A percentile compares a stretch with the other conserved stretches of the same genome.
Evolutionary conservation across 2,113 vertebrate species (phyloP).

Genomic region (Tylochromis polylepis): DNA sequence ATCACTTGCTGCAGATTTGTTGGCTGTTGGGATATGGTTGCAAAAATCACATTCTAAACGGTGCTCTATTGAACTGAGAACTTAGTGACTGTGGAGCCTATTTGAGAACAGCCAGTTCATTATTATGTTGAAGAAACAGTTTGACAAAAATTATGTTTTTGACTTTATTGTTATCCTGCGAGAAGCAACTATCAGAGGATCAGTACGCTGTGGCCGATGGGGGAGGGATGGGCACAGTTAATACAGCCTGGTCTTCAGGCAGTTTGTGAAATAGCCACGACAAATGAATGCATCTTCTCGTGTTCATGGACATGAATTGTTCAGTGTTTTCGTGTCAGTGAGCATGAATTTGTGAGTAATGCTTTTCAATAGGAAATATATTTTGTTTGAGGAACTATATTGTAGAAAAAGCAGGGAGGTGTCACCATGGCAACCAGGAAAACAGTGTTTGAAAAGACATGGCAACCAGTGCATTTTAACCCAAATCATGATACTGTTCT

Average conservation of each 20-base stretch:
- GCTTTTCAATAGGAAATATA: background rate
- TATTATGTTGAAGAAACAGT: background rate
- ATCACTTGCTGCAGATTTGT: background rate
- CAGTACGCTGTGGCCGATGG: background rate
- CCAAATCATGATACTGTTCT: background rate
- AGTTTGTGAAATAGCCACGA: background rate
- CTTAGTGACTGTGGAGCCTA: background rate
- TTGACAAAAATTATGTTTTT: background rate
- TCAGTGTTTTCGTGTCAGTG: background rate
- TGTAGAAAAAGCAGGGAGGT: background rate
- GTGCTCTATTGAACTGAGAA: background rate
- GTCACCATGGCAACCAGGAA: background rate
- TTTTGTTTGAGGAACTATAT: background rate
- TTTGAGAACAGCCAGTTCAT: background rate
- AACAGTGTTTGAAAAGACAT: background rate
- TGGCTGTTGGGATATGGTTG: background rate
- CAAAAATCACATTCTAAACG: background rate
- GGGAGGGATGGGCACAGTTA: background rate
- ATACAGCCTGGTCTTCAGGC: background rate
- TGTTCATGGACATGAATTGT: background rate
- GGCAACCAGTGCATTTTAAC: background rate
- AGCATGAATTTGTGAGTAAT: background rate
- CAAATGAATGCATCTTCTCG: background rate
- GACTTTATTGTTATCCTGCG: background rate
- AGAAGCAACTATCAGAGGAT: background rate